phyloP scores from a whole-genome alignment of 2,113 vertebrate genomes.

The Anolis sagrei region DNA sequence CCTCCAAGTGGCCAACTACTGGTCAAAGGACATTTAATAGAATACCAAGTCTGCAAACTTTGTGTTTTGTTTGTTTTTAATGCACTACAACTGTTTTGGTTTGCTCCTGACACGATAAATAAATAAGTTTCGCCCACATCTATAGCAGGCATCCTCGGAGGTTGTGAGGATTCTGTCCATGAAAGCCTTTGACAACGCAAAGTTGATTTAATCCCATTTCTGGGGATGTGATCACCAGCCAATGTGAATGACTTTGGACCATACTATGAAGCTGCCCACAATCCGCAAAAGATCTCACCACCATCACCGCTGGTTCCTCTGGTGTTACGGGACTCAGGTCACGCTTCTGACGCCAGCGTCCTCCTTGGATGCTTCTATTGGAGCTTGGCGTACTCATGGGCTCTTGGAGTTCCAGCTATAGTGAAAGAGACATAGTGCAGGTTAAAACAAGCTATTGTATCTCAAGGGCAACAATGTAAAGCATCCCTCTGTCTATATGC shows the following conservation, averaged over 20 bases:
- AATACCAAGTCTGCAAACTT: too few species aligned
- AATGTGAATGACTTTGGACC: neutral
- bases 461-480: neutral
- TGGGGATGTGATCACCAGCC: neutral
- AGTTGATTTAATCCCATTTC: neutral
- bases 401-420: constrained; percentile 41
- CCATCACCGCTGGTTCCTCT: neutral
- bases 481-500: neutral
- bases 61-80: too few species aligned
- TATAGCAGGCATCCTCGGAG: too few species aligned
- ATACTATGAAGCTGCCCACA: neutral
- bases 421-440: accelerated
- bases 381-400: neutral
- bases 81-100: too few species aligned
- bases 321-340: neutral
- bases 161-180: too few species aligned
- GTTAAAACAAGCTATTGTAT: neutral
- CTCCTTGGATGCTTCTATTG: neutral
- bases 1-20: too few species aligned
- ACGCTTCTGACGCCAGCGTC: constrained; percentile 42
- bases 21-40: too few species aligned
- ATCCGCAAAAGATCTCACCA: constrained; percentile 36
- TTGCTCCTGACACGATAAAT: too few species aligned
- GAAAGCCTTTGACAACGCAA: too few species aligned
- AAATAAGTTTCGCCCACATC: too few species aligned